Evolutionary conservation across 2,888 invertebrate species (phyloP).

Genomic region (Allophyes oxyacanthae): DNA sequence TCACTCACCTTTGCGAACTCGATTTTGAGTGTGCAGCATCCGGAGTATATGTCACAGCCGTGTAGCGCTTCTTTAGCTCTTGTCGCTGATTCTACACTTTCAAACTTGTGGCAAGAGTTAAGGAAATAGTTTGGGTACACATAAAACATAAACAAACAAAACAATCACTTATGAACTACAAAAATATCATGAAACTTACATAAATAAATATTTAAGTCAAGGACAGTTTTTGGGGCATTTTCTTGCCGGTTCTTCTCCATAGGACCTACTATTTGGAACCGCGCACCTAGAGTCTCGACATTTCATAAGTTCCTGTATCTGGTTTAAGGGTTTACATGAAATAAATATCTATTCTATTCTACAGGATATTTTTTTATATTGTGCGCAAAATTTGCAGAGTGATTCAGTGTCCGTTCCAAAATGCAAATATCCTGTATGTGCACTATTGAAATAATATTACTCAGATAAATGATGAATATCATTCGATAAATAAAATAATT

Average conservation of each 20-base stretch:
- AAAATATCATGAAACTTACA: no score
- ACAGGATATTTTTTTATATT: no score
- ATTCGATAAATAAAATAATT: neutral
- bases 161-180: no score
- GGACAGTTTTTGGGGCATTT: neutral
- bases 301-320: no score
- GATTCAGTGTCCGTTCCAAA: no score
- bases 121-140: constrained; percentile 73
- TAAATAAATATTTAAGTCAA: neutral
- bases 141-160: neutral
- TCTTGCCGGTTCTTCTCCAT: neutral
- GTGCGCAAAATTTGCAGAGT: no score
- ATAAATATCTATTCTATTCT: no score
- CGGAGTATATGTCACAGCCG: constrained; percentile 99
- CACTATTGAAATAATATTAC: no score
- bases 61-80: constrained; percentile 98
- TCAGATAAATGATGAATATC: neutral
- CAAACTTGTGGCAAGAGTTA: constrained; percentile 93
- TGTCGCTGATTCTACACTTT: constrained; percentile 97
- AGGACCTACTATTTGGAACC: no score
- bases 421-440: no score
- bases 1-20: constrained; percentile 98
- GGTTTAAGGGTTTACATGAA: no score
- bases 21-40: constrained; percentile 99
- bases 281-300: no score